Evolutionary conservation across 2,113 vertebrate species (phyloP), one percentile per base, ranked within the genome.

Genomic region (Uria lomvia): DNA sequence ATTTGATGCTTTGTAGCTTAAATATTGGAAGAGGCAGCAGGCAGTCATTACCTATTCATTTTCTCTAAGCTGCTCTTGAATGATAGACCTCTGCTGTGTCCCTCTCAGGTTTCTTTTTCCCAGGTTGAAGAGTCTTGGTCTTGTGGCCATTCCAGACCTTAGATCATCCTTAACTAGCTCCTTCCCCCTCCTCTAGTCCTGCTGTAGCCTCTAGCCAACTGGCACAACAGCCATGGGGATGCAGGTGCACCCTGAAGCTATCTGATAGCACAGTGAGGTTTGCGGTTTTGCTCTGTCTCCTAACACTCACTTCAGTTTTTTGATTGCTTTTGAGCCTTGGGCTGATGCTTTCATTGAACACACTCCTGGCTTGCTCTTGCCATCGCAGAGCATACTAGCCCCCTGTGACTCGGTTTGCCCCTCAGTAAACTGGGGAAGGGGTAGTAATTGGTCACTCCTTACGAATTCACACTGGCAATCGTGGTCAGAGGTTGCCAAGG

Each of bases 1-100:
- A 24, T 91, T 77, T 88, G 62, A 68, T 83, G 72, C 40, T 91
- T 76, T 73, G 86, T 88, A 94, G 45, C 40, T 89, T 76, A 84
- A 90, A 73, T 91, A 83, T 34, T 26, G 67, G 45, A 86, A 80
- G 53, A 76, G 30, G 55, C 87, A 91, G 63, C 72, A 62, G 76
- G 72, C 90, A 62, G 40, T 34, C 76, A 58, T 82, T 92, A 67
- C 53, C 58, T 73, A 19, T 88, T 75, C 9, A 22, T 86, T 88
- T 95, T 59, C 75, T 60, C 65, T 49, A 75, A 80, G 59, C n/a
- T 13, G 34, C 29, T 50, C 22, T 76, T 2, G 0, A 50, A 71
- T 7, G 15, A 80, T 40, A 90, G 80, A 87, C 22, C 40, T 65
- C 30, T 53, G 27, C 38, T 78, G 5, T 50, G 30, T 47, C 11